phyloP scores from a whole-genome alignment of 2,888 invertebrate genomes.

The Volucella inanis region DNA sequence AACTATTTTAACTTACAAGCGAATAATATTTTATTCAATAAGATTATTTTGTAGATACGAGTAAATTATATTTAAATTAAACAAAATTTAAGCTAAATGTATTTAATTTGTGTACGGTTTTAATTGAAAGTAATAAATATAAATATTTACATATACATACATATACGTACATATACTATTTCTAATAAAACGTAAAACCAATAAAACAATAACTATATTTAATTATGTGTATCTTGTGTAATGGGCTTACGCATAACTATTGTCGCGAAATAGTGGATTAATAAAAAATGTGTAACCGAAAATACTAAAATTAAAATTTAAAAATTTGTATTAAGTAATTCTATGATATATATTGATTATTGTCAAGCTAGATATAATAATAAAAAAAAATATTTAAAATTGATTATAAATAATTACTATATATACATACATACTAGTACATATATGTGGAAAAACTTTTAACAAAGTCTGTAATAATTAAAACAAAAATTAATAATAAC shows the following conservation, averaged over 20 bases:
- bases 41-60: conserved; percentile 25
- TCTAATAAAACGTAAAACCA: conserved; percentile 52
- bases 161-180: conserved; percentile 50
- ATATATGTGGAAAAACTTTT: conserved; percentile 58
- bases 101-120: conserved; percentile 25
- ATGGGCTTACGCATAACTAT: conserved; percentile 62
- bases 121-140: conserved; percentile 44
- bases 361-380: conserved; percentile 65
- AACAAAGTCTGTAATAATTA: conserved; percentile 54
- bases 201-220: conserved; percentile 65
- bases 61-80: conserved; percentile 53
- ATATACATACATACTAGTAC: conserved; percentile 16
- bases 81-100: conserved; percentile 20
- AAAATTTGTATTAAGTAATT: conserved; percentile 56
- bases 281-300: conserved; percentile 12
- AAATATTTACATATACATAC: conserved; percentile 17
- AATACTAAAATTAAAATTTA: conserved; percentile 38
- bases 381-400: conserved; percentile 41
- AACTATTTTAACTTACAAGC: conserved; percentile 34
- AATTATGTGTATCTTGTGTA: conserved; percentile 68
- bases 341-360: conserved; percentile 63
- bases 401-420: conserved; percentile 43
- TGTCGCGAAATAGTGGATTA: conserved; percentile 48
- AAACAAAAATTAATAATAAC: conserved; percentile 30
- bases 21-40: conserved; percentile 29